These are phyloP conservation scores for Sapayoa aenigma DNA, from an alignment of 2,113 vertebrate genomes.

Conservation along the genomic window DNA sequence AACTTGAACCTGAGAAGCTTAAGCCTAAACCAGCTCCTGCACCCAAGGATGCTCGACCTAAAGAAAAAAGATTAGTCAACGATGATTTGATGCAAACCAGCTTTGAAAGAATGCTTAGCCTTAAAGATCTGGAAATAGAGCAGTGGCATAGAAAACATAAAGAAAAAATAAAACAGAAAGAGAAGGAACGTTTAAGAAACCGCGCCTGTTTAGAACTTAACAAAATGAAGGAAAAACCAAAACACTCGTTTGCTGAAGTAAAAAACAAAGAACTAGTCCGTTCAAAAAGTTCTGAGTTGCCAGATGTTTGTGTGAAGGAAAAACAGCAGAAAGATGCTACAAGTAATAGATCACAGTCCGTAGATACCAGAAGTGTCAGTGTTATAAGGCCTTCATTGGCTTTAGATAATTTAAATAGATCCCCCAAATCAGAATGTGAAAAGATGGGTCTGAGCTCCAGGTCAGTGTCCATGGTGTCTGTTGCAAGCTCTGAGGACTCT, in stretches of 20 bases:
- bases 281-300: conserved; percentile 90
- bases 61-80: conserved; percentile 94
- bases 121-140: conserved; percentile 97
- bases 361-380: conserved; percentile 80
- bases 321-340: conserved; percentile 82
- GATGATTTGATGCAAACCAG: conserved; percentile 99
- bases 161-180: conserved; percentile 98
- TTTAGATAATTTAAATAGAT: conserved; percentile 83
- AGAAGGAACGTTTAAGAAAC: conserved; percentile 90
- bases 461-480: conserved; percentile 89
- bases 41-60: conserved; percentile 86
- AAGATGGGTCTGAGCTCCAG: conserved; percentile 85
- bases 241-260: conserved; percentile 69
- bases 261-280: conserved; percentile 87
- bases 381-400: conserved; percentile 72
- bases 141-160: conserved; percentile 97
- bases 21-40: conserved; percentile 81
- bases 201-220: conserved; percentile 80
- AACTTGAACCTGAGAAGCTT: conserved; percentile 80
- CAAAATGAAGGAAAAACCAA: conserved; percentile 85
- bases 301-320: conserved; percentile 81
- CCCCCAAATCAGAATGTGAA: conserved; percentile 88
- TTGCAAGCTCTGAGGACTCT: conserved; percentile 93
- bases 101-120: conserved; percentile 97
- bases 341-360: conserved; percentile 82